Base-by-base conservation (phyloP, 2,888 invertebrate species). In the Acholoe squamosa region DNA sequence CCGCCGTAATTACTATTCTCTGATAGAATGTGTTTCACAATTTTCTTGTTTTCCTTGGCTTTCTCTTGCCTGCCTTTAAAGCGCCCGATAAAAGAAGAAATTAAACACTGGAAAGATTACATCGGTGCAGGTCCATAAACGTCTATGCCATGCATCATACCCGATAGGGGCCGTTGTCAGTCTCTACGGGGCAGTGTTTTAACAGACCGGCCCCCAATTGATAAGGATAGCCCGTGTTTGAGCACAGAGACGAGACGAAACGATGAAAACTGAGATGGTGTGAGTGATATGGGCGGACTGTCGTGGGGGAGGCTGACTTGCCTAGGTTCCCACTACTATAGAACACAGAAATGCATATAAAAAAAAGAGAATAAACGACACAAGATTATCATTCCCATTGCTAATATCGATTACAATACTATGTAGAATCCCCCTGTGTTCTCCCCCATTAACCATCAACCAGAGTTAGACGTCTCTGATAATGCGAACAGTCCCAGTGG, bases 71-170 rank as follows among this genome's bases (percentile, higher is more conserved):
- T 14, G 31, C 28, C 71, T 28, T 28, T n/a, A 71, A 71, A 71
- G n/a, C 28, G 19, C 61, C 61, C 43, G 80, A 80, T 80, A 80
- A 80, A 80, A 80, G 80, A 80, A 80, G 80, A 43, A 80, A 80
- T 80, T 80, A 80, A 80, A 43, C 80, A 80, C 80, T 80, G 80
- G 80, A 80, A 80, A 80, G 80, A 80, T 80, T 80, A 80, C 34
- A 80, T 80, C 80, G 33, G 80, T 71, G 80, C 80, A 80, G 80
- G 34, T 80, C 80, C 80, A 33, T 43, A 80, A 33, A 80, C 80
- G 34, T 19, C 19, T 16, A 16, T 43, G 34, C 80, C 19, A 34
- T 80, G 80, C 80, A 80, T 80, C 80, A 80, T 33, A 0, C 33
- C 25, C 43, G 80, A 80, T 80, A 80, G 71, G 71, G n/a, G 12